Evolutionary conservation across 2,113 vertebrate genomes (phyloP).

Genomic region (Elgaria multicarinata): DNA sequence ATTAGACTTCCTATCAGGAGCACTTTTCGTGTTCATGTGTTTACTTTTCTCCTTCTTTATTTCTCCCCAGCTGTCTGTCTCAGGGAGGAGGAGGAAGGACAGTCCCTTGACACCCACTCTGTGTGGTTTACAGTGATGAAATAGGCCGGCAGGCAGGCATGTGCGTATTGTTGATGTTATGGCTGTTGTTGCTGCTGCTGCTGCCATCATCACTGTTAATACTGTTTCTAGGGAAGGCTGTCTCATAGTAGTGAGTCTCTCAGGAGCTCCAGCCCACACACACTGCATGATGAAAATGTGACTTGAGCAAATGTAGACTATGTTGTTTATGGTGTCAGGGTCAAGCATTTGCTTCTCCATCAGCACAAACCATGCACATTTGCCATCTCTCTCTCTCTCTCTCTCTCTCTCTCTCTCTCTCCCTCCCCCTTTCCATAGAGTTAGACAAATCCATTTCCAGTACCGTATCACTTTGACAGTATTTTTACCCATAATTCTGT

Average conservation of each 20-base stretch:
- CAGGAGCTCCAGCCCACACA: neutral
- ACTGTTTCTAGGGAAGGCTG: neutral
- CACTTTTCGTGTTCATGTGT: neutral
- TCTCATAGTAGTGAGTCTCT: neutral
- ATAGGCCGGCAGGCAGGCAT: neutral
- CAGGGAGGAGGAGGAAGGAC: neutral
- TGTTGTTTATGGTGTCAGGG: neutral
- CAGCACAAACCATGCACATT: neutral
- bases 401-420: no score
- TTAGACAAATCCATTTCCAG: neutral
- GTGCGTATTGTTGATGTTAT: neutral
- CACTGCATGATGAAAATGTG: neutral
- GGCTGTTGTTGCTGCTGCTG: neutral
- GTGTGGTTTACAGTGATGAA: conserved; percentile 1
- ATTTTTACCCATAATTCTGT: neutral
- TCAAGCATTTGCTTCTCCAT: neutral
- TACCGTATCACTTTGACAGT: neutral
- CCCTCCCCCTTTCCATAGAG: neutral
- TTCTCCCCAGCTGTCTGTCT: neutral
- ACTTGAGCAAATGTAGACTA: neutral
- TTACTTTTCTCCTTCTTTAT: neutral
- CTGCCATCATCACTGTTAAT: neutral
- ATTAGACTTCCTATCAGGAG: neutral
- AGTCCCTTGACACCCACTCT: neutral
- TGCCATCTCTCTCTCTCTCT: neutral